Evolutionary conservation across 2,888 invertebrate genomes (phyloP).

Genomic region (Cephalotes varians): DNA sequence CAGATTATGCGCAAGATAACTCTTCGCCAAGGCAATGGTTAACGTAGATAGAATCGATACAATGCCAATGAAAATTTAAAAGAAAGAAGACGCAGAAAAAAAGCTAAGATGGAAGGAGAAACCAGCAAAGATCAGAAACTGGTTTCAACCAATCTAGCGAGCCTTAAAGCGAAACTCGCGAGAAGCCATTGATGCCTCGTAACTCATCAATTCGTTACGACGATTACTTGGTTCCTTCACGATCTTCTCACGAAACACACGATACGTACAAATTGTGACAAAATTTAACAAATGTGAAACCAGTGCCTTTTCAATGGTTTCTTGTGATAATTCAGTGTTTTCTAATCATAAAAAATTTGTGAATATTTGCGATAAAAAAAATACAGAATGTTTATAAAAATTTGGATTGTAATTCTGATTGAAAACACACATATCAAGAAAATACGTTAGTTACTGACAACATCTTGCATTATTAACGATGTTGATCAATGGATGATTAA

Average conservation of each 20-base stretch:
- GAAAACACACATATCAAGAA: background rate
- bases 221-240: conserved; percentile 63
- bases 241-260: conserved; percentile 57
- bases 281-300: background rate
- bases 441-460: background rate
- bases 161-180: conserved; percentile 74
- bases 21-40: background rate
- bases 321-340: background rate
- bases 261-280: conserved; percentile 28
- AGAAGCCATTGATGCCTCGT: conserved; percentile 74
- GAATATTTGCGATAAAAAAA: background rate
- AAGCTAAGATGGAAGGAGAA: conserved; percentile 57
- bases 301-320: background rate
- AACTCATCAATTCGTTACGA: conserved; percentile 75
- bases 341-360: background rate
- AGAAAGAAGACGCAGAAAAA: conserved; percentile 45
- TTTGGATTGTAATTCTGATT: background rate
- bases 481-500: background rate
- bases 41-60: conserved; percentile 3
- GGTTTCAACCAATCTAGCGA: conserved; percentile 76
- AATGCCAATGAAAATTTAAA: conserved; percentile 15
- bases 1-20: background rate
- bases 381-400: background rate
- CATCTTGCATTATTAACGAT: background rate
- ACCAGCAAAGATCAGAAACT: conserved; percentile 73